Percentiles rank a stretch among this genome's conserved stretches.
These are phyloP conservation scores for Staurois parvus DNA, from an alignment of 2,797 vertebrate species.

Conservation along the genomic window DNA sequence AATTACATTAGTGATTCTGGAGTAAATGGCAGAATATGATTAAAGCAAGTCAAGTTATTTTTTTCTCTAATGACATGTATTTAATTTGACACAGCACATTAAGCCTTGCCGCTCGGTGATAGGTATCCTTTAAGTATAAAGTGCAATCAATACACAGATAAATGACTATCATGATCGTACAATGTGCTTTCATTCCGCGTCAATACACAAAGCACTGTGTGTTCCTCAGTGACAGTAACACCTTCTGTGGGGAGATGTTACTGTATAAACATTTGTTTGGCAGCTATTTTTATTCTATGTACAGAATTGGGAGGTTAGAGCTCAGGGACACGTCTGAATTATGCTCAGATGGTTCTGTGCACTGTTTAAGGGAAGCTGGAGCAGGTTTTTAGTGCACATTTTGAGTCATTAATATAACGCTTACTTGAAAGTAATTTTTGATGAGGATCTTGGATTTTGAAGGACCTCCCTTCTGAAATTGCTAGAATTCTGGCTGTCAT, in stretches of 20 bases:
- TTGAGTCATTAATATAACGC: background rate
- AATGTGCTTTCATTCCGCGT: constrained; percentile 3
- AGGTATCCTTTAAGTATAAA: constrained; percentile 3
- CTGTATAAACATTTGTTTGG: background rate
- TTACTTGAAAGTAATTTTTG: background rate
- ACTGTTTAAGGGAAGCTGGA: background rate
- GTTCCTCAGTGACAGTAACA: background rate
- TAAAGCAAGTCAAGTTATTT: background rate
- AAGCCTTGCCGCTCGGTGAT: background rate
- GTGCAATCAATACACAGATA: constrained; percentile 12
- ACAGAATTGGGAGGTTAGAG: constrained; percentile 1
- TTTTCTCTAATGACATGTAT: constrained; percentile 10
- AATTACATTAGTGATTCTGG: background rate
- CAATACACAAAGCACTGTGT: constrained; percentile 1
- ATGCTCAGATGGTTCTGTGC: background rate
- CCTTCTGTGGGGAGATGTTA: background rate
- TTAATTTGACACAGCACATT: constrained; percentile 10
- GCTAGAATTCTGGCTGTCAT: no score
- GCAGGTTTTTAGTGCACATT: background rate
- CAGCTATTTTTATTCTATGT: background rate
- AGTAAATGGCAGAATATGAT: constrained; percentile 1
- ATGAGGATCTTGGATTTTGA: background rate
- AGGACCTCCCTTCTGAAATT: no score
- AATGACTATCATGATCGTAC: constrained; percentile 6
- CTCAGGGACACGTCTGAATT: background rate